Base-by-base conservation (phyloP, 2,888 invertebrate species). In the Neoitamus cyanurus region DNA sequence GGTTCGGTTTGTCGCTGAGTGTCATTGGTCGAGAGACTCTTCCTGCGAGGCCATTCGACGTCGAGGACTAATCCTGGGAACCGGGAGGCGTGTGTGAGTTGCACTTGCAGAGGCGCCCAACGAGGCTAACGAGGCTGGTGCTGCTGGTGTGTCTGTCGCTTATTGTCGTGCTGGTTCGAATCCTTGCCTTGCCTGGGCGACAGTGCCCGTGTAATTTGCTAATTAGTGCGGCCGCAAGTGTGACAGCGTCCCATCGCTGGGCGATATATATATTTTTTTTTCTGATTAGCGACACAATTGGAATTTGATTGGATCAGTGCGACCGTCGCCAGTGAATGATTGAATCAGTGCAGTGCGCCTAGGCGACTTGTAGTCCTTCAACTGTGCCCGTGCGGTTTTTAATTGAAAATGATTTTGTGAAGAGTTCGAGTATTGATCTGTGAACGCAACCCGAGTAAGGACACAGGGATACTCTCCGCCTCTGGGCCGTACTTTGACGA, bases 1-100 rank as follows among this genome's bases (percentile, higher is more conserved):
- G 83, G 83, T 42, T 46, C 72, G 48, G 42, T 83, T 84, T 86
- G 86, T 86, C 86, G 86, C 84, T 68, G 83, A 83, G 84, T 85
- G 85, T 85, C 85, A 85, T 85, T 85, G 85, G 85, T 84, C 83
- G 84, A 83, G 58, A 58, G 83, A 80, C 48, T 80, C 83, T 73
- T 83, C 82, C 80, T 75, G 82, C 84, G 58, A 73, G 31, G 82
- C 77, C 69, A 68, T 84, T 77, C 77, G 84, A 58, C 31, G 70
- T 30, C 42, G 42, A 42, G 78, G 48, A 84, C 84, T 78, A 46
- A 58, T 77, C 77, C 77, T 84, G 58, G 78, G 11, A 28, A 69
- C 68, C 69, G 82, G 82, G 82, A 82, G 82, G 82, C 82, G 82
- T 82, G 84, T 84, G 84, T 84, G 84, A 84, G 75, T 84, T 84